Base-by-base conservation (phyloP, 35 echinoderm and acorn worm species). In the Diadema setosum region DNA sequence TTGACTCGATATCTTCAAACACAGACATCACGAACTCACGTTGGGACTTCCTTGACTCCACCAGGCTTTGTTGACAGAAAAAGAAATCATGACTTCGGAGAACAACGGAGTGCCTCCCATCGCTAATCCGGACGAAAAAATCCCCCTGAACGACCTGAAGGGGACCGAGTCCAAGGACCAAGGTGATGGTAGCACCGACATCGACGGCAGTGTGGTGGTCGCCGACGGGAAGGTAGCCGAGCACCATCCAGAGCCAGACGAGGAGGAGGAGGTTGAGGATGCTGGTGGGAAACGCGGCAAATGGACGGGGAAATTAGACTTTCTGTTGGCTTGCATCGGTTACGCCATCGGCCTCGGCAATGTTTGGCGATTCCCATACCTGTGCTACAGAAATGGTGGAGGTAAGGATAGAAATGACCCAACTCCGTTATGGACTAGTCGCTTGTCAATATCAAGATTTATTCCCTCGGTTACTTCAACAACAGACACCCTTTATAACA, bases 321-420 rank as follows among this genome's bases (percentile, higher is more conserved):
- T 87, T 49, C 17, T 87, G 25, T 70, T 87, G 42, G 85, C 85
- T 24, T 87, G 85, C 42, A 87, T 87, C 43, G 85, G 85, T 42
- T 87, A 87, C 26, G 85, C 85, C 34, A 87, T 87, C 42, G 85
- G 85, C 26, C 63, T 87, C 16, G 85, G 85, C 2, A 87, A 87
- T 49, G 85, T 87, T 4, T 87, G 85, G 85, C 85, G 85, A 0
- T 87, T 87, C 50, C 85, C 85, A 36, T 87, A 87, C 41, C 64
- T 87, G 33, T 87, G 85, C 42, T 87, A 76, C 85, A 87, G 69
- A 70, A 87, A 87, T 39, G 85, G 85, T 32, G 85, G 85, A 87
- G 85, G 85, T 87, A 87, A 70, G 85, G 32, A 50, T 3, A 83
- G n/a, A 73, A 44, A n/a, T n/a, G n/a, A n/a, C n/a, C n/a, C n/a